Base-by-base conservation (phyloP, 2,113 vertebrate species). In the Pogona vitticeps region DNA sequence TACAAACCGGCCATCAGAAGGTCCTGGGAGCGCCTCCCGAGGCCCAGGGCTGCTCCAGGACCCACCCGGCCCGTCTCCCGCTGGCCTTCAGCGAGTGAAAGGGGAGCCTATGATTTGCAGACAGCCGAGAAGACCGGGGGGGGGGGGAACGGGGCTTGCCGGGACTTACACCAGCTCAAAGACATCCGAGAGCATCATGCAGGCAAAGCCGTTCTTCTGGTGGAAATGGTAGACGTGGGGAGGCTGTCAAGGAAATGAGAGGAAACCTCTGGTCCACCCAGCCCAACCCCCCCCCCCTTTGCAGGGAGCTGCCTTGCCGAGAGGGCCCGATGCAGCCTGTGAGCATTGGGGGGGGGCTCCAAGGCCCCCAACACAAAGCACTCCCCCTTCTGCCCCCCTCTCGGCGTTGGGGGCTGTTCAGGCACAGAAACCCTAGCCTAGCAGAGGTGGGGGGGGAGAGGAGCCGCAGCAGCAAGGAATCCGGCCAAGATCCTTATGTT, bases 121-220 rank as follows among this genome's bases (percentile, higher is more conserved):
- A 38, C 42, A 40, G 2, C 46, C 46, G 10, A 52, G 46, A 52
- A 52, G 5, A 52, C 10, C 5, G 46, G 31, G 26, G 1, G 58
- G 14, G 36, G 14, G 1, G 10, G 23, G 18, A n/a, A n/a, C n/a
- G n/a, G 42, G 42, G 1, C 18, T 3, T 7, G 15, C 0, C 18
- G 15, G 17, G 40, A 97, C 98, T 96, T 97, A 99, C 99, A 98
- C 97, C 83, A 99, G 97, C 91, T 99, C 99, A 94, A 99, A 99
- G 90, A 99, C 95, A 94, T 99, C 98, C 56, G 98, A 98, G 8
- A 99, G 95, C 78, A 99, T 96, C 99, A 99, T 99, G 91, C 98
- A 99, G 28, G 97, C 98, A 92, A 99, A 99, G 89, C 99, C 99
- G 95, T 99, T 99, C 97, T 99, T 99, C 97, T 99, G 99, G 92